Conservation (phyloP, 2,797 vertebrate species). For the Enteromius mattozi region DNA sequence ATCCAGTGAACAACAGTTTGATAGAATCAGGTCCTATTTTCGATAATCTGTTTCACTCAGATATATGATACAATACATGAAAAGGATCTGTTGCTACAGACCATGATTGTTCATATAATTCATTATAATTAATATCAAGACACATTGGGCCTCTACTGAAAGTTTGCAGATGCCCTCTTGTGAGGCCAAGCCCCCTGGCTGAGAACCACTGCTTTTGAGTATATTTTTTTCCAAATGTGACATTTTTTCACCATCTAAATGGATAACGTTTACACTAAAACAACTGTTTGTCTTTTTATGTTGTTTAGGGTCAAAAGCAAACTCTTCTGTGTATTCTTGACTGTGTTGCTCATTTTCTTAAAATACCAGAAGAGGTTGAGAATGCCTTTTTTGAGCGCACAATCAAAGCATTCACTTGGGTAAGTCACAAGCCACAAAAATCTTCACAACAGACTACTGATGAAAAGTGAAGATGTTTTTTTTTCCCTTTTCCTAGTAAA, state of each 20-base stretch:
- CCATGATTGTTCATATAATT: not conserved
- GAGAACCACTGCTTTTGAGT: not conserved
- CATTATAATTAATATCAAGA: not conserved
- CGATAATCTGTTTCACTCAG: no score
- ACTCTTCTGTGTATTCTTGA: slow-evolving; percentile 90
- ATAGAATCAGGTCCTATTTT: no score
- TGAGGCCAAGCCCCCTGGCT: not conserved
- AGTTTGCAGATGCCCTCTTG: not conserved
- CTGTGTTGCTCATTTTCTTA: slow-evolving; percentile 85
- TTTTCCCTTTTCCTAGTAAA: not conserved
- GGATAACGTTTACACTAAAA: not conserved
- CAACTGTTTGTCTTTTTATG: slow-evolving; percentile 16
- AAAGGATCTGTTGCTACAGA: not conserved
- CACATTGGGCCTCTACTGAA: not conserved
- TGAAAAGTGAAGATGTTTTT: not conserved
- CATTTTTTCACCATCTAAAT: not conserved
- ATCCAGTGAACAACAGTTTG: not conserved
- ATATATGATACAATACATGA: no score
- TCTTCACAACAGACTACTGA: not conserved
- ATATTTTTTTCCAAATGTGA: not conserved
- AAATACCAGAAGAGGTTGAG: slow-evolving; percentile 83
- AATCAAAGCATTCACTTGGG: slow-evolving; percentile 91
- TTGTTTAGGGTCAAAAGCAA: slow-evolving; percentile 84
- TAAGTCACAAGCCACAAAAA: slow-evolving; percentile 66
- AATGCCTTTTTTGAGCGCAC: slow-evolving; percentile 83